Evolutionary conservation across 2,888 invertebrate species (phyloP), one percentile per base, ranked within the genome.

Genomic region (Eurytoma californica): DNA sequence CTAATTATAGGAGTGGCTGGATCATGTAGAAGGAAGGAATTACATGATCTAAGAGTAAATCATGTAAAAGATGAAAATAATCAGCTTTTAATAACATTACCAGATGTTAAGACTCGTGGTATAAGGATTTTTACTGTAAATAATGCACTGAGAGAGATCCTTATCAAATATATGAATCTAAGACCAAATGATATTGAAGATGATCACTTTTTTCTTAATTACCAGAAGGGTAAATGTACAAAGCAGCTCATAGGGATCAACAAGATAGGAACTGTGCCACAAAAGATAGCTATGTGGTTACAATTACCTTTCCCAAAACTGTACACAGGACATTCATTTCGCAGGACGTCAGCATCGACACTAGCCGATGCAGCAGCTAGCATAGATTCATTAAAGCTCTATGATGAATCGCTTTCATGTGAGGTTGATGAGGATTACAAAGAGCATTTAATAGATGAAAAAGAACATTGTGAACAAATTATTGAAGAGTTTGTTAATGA

Each of bases 291-390:
- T n/a, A 20, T 49, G 13, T 83, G 61, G 61, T 61, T 68, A 13
- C 51, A 69, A 5, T 55, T 76, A 68, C 68, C 76, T 30, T 49
- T 51, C 16, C 55, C 69, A 85, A 88, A 88, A 83, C 85, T 86
- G 87, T 90, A 89, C 84, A 83, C 86, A 83, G 86, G 86, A 77
- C 84, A 83, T 76, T 49, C 76, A 18, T 83, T 84, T 57, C 66
- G 83, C 16, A 61, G 80, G 66, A 77, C 83, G 51, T 82, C 80
- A n/a, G 79, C 79, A 63, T 70, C 73, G 12, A 7, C 18, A 66
- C 16, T 74, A 74, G 4, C 12, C 3, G 3, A 57, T 0, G 24
- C 18, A 24, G 67, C 18, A 39, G 39, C 1, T 39, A 14, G 16
- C 14, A 49, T 67, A 18, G 49, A 28, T 20, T n/a, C n/a, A 5